A percentile compares a stretch with the other conserved stretches of the same genome.
phyloP scores from a whole-genome alignment of 2,888 invertebrate genomes.

The Apotomis betuletana region DNA sequence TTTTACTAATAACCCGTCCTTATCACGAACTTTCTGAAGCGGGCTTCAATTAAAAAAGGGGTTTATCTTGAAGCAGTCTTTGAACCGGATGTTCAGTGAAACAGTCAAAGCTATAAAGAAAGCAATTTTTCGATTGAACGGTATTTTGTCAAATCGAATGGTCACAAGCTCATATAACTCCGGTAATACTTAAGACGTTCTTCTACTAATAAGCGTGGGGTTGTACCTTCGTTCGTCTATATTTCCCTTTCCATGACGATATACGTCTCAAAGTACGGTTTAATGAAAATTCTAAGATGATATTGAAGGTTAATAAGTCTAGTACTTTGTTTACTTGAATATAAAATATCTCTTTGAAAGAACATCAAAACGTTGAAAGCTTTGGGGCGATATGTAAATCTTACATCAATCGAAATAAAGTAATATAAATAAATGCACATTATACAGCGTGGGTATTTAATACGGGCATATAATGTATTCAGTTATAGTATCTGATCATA shows the following conservation, averaged over 20 bases:
- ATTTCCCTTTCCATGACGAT: conserved; percentile 9
- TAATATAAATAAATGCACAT: no score
- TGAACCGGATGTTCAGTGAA: neutral
- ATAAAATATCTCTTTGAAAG: conserved; percentile 8
- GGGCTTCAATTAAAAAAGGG: conserved; percentile 4
- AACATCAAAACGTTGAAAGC: conserved; percentile 11
- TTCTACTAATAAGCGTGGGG: neutral
- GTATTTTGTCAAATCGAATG: neutral
- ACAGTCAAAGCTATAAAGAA: neutral
- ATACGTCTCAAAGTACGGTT: neutral
- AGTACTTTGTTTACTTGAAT: conserved; percentile 12
- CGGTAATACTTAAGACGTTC: neutral
- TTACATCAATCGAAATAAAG: neutral
- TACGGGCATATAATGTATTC: no score
- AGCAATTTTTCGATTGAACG: conserved; percentile 12
- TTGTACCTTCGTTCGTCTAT: conserved; percentile 9
- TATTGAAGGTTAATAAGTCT: neutral
- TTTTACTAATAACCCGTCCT: neutral
- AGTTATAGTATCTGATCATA: no score
- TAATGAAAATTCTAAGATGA: neutral
- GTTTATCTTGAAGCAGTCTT: neutral
- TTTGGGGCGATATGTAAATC: neutral
- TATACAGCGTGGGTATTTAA: no score
- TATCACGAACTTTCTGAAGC: neutral
- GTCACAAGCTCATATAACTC: neutral